A percentile compares a stretch with the other conserved stretches of the same genome.
Evolutionary conservation across 2,113 vertebrate species (phyloP).

Genomic region (Chionomys nivalis): DNA sequence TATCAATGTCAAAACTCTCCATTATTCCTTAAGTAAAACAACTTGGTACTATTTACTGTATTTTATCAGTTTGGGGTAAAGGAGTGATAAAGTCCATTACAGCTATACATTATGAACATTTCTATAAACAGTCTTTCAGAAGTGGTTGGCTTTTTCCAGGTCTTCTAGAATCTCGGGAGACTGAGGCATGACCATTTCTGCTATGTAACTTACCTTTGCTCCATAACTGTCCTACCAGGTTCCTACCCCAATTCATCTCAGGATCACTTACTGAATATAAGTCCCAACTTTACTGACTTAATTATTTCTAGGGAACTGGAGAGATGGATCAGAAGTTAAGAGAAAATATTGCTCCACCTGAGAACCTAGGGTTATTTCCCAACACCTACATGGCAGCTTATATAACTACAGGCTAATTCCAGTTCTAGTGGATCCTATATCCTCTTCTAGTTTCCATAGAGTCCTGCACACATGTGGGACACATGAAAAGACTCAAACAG

Average conservation of each 20-base stretch:
- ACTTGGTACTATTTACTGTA: background rate
- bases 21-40: conserved; percentile 39
- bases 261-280: conserved; percentile 3
- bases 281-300: conserved; percentile 18
- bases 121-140: conserved; percentile 3
- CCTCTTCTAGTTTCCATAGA: background rate
- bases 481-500: background rate
- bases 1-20: conserved; percentile 29
- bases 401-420: background rate
- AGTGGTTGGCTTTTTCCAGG: background rate
- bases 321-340: background rate
- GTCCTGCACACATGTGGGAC: background rate
- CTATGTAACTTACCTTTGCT: background rate
- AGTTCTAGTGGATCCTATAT: no score
- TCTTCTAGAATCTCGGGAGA: background rate
- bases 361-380: background rate
- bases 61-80: conserved; percentile 11
- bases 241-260: background rate
- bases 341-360: no score
- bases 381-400: background rate
- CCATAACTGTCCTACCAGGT: background rate
- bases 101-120: background rate
- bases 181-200: background rate
- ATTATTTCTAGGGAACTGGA: background rate
- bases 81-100: background rate